Base-by-base conservation (phyloP, 2,113 vertebrate species). In the Pyxicephalus adspersus region DNA sequence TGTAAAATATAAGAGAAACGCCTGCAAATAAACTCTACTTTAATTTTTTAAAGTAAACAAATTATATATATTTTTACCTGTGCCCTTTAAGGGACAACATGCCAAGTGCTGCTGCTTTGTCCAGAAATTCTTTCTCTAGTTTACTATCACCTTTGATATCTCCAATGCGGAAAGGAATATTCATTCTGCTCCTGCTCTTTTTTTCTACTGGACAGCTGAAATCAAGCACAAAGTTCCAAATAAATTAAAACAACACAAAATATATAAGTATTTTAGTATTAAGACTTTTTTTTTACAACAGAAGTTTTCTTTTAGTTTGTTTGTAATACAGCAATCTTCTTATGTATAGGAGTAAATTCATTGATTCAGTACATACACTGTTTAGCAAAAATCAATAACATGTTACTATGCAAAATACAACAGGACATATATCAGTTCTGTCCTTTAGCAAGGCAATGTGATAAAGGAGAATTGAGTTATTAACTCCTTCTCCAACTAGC, bases 61-160 rank as follows among this genome's bases (percentile, higher is more conserved):
- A 50, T 4, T 1, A 13, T 25, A 22, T 50, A 13, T 3, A 9
- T 9, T n/a, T 90, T 79, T 83, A 95, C 95, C 97, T 91, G 87
- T 98, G 97, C 66, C 97, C 97, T 88, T 98, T 98, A 84, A 99
- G 89, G 23, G 95, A 97, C 64, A 98, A 90, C 97, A 98, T 98
- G 26, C 95, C 93, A 80, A 91, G 91, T 87, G 96, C 94, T 26
- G 91, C 86, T 28, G 96, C 95, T 65, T 95, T 95, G 11, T 95
- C 95, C 29, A 99, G 90, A 83, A 99, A 98, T 63, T 90, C 74
- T 84, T 95, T 98, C 72, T 98, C 98, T 83, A 98, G 84, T 1
- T 80, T 87, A 3, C 95, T 94, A 4, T 99, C 93, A 1, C 95
- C 96, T 22, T 92, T 93, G 66, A 86, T 84, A 51, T 78, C 95